Conservation (phyloP, 2,888 invertebrate species). For the Chaitophorus viminalis region DNA sequence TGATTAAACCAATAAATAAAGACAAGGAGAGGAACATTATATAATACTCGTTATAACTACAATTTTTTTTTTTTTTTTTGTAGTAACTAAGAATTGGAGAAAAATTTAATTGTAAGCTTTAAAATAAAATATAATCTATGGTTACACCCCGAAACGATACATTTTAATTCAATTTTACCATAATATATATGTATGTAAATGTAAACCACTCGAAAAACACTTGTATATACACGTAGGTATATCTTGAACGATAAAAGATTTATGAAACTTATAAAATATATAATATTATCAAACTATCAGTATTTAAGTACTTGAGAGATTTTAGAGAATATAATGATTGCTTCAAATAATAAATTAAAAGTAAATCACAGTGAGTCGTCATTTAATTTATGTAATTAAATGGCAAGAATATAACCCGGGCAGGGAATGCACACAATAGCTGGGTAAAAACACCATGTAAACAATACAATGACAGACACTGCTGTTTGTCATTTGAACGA, state of each 20-base stretch:
- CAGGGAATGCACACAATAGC: neutral
- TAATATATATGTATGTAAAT: neutral
- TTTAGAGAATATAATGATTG: neutral
- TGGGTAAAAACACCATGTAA: neutral
- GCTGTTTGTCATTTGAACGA: neutral
- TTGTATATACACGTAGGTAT: neutral
- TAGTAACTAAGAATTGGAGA: neutral
- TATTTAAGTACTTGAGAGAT: neutral
- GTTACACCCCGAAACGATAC: neutral
- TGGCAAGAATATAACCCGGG: too few relatives aligned
- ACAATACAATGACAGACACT: neutral
- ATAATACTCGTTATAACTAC: too few relatives aligned
- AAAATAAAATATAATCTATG: neutral
- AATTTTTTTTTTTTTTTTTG: too few relatives aligned
- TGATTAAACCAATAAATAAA: neutral
- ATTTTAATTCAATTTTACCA: neutral
- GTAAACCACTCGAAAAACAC: constrained; percentile 29
- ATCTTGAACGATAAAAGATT: neutral
- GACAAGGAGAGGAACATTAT: too few relatives aligned
- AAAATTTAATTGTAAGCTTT: neutral
- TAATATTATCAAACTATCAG: neutral
- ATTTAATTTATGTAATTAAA: too few relatives aligned
- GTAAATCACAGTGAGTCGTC: too few relatives aligned
- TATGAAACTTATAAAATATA: neutral
- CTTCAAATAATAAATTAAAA: too few relatives aligned